A percentile compares a stretch with the other conserved stretches of the same genome.
These are phyloP conservation scores for Eupithecia tripunctaria DNA, from an alignment of 2,888 invertebrate species.

Conservation along the genomic window DNA sequence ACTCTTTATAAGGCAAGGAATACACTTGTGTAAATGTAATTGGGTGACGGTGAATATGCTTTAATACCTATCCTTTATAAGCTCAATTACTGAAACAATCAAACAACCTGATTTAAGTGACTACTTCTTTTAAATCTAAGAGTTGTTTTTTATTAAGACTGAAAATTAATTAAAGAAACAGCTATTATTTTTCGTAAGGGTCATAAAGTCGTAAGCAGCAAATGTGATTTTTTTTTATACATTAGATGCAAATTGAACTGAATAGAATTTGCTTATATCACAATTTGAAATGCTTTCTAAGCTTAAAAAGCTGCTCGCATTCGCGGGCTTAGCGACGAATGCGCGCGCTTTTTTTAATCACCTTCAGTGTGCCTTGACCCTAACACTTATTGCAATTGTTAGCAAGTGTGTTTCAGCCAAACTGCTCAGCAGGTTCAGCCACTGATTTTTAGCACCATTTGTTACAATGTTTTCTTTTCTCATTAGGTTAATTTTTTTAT, in stretches of 20 bases:
- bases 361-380: neutral
- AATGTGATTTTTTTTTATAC: neutral
- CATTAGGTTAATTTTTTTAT: conserved; percentile 93
- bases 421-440: no score
- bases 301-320: neutral
- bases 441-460: conserved; percentile 49
- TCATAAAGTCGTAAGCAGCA: neutral
- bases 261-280: no score
- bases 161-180: neutral
- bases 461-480: conserved; percentile 63
- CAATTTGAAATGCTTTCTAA: neutral
- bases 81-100: neutral
- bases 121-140: neutral
- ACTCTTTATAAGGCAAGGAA: neutral
- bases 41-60: neutral
- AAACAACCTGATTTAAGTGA: neutral
- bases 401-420: conserved; percentile 7
- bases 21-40: neutral
- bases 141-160: neutral
- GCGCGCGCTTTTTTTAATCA: neutral
- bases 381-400: neutral
- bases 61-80: neutral
- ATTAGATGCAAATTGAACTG: neutral
- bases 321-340: neutral
- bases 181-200: neutral